phyloP scores from a whole-genome alignment of 1,140 invertebrate species.

The Lordiphosa mommai region DNA sequence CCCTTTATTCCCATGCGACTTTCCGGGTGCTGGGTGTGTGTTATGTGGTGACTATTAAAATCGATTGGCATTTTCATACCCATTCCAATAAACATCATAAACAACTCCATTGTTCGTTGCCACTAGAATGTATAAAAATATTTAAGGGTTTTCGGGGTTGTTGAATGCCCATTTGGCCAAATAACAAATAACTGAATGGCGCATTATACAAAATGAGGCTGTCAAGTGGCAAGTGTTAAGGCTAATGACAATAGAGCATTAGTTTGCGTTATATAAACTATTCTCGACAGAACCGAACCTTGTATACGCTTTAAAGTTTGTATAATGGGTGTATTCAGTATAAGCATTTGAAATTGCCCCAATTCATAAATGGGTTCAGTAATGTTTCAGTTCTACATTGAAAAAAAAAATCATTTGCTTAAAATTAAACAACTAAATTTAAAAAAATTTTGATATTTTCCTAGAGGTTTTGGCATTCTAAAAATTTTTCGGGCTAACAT shows the following conservation, averaged over 20 bases:
- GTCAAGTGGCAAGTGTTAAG: conserved; percentile 33
- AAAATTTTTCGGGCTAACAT: no score
- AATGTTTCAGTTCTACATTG: no score
- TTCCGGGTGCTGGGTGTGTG: conserved; percentile 13
- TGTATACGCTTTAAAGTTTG: not conserved
- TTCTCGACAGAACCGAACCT: not conserved
- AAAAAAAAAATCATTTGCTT: no score
- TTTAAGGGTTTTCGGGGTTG: conserved; percentile 32
- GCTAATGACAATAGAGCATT: conserved; percentile 20
- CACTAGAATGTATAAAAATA: not conserved
- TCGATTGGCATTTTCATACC: conserved; percentile 42
- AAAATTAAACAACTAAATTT: no score
- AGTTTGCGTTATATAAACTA: not conserved
- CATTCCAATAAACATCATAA: not conserved
- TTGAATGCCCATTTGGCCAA: conserved; percentile 60
- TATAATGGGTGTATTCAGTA: no score
- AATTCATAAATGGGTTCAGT: no score
- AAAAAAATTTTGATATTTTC: no score
- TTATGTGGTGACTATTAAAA: conserved; percentile 46
- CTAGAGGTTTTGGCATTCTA: no score
- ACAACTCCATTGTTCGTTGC: not conserved
- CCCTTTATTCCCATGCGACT: not conserved
- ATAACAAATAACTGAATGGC: conserved; percentile 69
- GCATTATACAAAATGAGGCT: conserved; percentile 52
- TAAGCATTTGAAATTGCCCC: no score